phyloP scores from a whole-genome alignment of 2,113 vertebrate genomes.

The Nestor notabilis region DNA sequence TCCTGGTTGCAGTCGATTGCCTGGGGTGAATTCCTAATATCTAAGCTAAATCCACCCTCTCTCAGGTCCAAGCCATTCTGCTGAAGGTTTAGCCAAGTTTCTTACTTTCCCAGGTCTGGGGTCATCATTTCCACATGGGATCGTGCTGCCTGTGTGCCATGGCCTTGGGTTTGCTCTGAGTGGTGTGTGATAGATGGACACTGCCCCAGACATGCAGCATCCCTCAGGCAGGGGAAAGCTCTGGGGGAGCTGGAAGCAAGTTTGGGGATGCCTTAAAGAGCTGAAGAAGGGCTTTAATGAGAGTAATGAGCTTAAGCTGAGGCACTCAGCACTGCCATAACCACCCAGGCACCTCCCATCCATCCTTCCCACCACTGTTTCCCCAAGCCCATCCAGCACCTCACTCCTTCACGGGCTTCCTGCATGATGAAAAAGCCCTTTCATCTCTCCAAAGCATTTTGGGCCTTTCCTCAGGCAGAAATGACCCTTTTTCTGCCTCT shows the following conservation, averaged over 20 bases:
- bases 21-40: background rate
- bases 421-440: background rate
- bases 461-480: background rate
- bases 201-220: background rate
- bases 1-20: background rate
- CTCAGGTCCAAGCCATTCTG: background rate
- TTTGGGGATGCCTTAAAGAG: background rate
- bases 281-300: background rate
- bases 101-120: background rate
- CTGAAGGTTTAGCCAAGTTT: background rate
- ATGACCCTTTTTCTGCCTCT: background rate
- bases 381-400: rapidly evolving
- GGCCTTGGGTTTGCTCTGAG: background rate
- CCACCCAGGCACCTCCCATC: background rate
- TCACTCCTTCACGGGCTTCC: rapidly evolving
- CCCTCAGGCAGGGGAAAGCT: no score
- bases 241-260: background rate
- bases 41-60: background rate
- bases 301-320: background rate
- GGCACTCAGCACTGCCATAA: rapidly evolving
- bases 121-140: rapidly evolving
- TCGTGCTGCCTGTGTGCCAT: rapidly evolving
- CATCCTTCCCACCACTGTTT: background rate
- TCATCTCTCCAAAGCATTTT: background rate
- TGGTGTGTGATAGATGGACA: rapidly evolving